phyloP scores from a whole-genome alignment of 2,113 vertebrate species.

The Talpa occidentalis region DNA sequence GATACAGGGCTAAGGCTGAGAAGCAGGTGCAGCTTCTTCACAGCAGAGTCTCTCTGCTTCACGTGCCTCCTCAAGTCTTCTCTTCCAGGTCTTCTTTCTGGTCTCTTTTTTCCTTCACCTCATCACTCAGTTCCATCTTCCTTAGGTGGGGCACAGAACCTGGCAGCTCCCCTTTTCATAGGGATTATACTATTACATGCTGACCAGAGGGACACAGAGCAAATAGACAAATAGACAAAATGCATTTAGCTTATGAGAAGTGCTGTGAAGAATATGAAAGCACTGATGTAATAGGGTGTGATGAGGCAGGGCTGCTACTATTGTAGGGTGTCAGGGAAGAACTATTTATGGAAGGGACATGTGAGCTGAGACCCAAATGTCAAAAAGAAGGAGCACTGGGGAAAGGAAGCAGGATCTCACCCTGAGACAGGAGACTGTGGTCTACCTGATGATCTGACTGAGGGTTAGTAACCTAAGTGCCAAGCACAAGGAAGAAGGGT shows the following conservation, averaged over 20 bases:
- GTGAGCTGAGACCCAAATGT: neutral
- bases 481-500: neutral
- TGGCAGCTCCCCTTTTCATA: too few species aligned
- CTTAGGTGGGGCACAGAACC: too few species aligned
- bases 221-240: neutral
- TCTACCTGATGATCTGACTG: neutral
- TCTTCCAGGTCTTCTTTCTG: too few species aligned
- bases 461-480: neutral
- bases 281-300: neutral
- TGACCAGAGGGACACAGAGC: neutral
- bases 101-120: too few species aligned
- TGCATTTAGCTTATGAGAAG: neutral
- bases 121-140: too few species aligned
- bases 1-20: too few species aligned
- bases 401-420: neutral
- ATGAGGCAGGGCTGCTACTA: fast-evolving
- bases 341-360: neutral
- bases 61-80: too few species aligned
- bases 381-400: neutral
- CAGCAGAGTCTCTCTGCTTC: too few species aligned
- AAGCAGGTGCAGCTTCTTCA: too few species aligned
- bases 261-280: neutral
- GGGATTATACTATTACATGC: too few species aligned
- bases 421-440: neutral
- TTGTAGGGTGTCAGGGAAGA: neutral